Conservation (phyloP, 2,888 invertebrate genomes). For the Caenorhabditis zanzibari region DNA sequence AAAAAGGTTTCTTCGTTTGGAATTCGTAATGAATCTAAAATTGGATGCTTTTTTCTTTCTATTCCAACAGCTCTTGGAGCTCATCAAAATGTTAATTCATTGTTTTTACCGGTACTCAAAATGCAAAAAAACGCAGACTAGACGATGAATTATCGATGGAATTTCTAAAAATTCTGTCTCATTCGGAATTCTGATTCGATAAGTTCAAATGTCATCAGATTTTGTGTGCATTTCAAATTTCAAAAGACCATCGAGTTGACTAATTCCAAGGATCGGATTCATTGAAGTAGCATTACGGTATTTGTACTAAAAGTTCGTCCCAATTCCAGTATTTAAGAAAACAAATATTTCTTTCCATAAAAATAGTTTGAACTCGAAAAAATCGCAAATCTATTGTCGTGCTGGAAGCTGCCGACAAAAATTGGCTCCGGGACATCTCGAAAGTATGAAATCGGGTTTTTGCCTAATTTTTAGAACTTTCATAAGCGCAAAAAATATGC, state of each 20-base stretch:
- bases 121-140: constrained; percentile 6
- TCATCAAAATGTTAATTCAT: constrained; percentile 20
- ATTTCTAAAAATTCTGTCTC: not conserved
- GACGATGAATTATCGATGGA: constrained; percentile 8
- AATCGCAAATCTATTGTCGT: no score
- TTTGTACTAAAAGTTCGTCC: no score
- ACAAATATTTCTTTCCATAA: no score
- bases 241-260: not conserved
- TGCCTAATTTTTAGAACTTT: no score
- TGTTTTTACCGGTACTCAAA: not conserved
- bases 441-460: no score
- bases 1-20: constrained; percentile 12
- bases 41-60: not conserved
- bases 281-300: no score
- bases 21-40: constrained; percentile 4
- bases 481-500: no score
- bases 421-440: no score
- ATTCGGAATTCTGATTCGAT: constrained; percentile 11
- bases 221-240: not conserved
- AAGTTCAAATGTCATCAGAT: constrained; percentile 1
- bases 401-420: no score
- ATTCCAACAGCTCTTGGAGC: not conserved
- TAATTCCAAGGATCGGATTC: not conserved
- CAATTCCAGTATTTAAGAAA: no score
- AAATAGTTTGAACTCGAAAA: no score